Percentiles rank a stretch among this genome's conserved stretches.
Evolutionary conservation across 23 tunicate species (phyloP).

Genomic region (Styela clava): DNA sequence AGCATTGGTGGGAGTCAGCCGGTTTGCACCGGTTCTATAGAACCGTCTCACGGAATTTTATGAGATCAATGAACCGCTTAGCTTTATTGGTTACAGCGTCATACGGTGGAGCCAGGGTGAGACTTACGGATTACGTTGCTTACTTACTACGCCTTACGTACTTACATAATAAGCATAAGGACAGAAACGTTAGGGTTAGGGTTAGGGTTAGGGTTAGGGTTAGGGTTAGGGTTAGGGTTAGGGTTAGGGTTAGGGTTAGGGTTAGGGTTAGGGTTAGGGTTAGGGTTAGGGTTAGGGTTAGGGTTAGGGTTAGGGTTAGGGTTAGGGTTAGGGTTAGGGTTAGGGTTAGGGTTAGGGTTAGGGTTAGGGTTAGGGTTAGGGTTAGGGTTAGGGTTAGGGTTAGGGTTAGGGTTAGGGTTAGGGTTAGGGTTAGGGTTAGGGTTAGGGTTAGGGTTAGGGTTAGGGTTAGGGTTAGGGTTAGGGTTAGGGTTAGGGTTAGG

Average conservation of each 20-base stretch:
- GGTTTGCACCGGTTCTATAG: too few relatives aligned
- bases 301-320: constrained; percentile 71
- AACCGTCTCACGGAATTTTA: too few relatives aligned
- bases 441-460: constrained; percentile 64
- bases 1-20: too few relatives aligned
- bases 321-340: constrained; percentile 61
- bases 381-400: constrained; percentile 66
- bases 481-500: constrained; percentile 39
- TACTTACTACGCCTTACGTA: too few relatives aligned
- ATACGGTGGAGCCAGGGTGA: too few relatives aligned
- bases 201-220: constrained; percentile 42
- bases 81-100: too few relatives aligned
- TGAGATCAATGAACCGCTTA: too few relatives aligned
- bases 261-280: constrained; percentile 53
- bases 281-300: constrained; percentile 63
- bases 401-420: constrained; percentile 61
- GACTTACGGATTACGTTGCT: too few relatives aligned
- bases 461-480: constrained; percentile 51
- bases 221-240: constrained; percentile 41
- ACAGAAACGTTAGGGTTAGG: constrained; percentile 35
- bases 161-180: too few relatives aligned
- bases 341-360: constrained; percentile 59
- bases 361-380: constrained; percentile 53
- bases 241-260: constrained; percentile 44
- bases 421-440: constrained; percentile 60